phyloP scores from a whole-genome alignment of 2,888 invertebrate genomes.

The Hyalella azteca region DNA sequence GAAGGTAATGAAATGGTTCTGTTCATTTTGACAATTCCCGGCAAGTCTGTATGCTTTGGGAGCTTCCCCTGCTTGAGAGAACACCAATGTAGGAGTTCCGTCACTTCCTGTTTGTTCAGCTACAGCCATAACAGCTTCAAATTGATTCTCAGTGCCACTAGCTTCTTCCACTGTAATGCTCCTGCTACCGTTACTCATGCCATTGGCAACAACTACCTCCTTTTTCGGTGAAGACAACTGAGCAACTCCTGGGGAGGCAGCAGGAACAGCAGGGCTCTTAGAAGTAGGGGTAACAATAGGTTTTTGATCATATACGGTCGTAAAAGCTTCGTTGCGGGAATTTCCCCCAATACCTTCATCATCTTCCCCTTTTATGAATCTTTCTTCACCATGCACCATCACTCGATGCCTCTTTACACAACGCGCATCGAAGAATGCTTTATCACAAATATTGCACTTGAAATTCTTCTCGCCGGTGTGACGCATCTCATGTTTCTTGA shows the following conservation, averaged over 20 bases:
- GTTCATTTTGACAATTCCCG: constrained; percentile 54
- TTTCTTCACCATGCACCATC: constrained; percentile 52
- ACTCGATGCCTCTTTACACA: constrained; percentile 54
- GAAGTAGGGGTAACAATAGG: constrained; percentile 11
- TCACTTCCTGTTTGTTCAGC: constrained; percentile 27
- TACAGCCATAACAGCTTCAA: constrained; percentile 42
- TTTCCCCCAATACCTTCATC: constrained; percentile 27
- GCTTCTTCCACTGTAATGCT: background rate
- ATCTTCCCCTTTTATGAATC: constrained; percentile 43
- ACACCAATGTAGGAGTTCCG: constrained; percentile 38
- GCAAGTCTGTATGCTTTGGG: constrained; percentile 52
- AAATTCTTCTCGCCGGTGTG: constrained; percentile 48
- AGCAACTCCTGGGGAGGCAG: background rate
- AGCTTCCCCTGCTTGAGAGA: constrained; percentile 54
- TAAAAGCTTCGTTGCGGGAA: constrained; percentile 11
- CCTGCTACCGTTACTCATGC: background rate
- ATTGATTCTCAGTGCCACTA: constrained; percentile 6
- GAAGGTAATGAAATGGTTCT: constrained; percentile 51
- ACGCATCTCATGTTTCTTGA: constrained; percentile 51
- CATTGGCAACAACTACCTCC: background rate
- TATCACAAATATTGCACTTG: constrained; percentile 49
- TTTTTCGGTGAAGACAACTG: background rate
- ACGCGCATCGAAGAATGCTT: constrained; percentile 50
- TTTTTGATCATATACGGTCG: constrained; percentile 44
- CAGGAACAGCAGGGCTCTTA: background rate